Base-by-base conservation (phyloP, 2,888 invertebrate genomes). In the Synergus gifuensis region DNA sequence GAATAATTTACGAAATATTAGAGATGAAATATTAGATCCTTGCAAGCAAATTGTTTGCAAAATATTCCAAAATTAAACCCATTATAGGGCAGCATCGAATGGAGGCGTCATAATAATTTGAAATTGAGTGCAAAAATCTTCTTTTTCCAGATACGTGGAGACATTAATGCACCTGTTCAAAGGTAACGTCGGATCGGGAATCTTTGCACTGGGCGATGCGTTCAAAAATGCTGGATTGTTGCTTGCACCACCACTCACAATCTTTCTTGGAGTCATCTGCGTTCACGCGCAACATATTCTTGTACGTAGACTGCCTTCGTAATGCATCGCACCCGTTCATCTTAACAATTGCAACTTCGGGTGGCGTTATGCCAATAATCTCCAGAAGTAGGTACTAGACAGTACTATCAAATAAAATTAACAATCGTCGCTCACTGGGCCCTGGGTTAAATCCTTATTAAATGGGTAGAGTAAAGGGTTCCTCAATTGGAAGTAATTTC, bases 151-250 rank as follows among this genome's bases (percentile, higher is more conserved):
- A 84, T 98, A 97, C 91, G 87, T 95, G 86, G 97, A 98, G 92
- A 97, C 98, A 0, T 93, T 98, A 92, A 96, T 98, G 93, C 98
- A 99, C 92, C 93, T 99, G 81, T 95, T 99, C 90, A 98, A 98
- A 91, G 98, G 98, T 16, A 99, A 98, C 93, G 96, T 99, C 81
- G 99, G 99, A 46, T 98, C 98, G 0, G 99, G 99, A 0, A 95
- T 99, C 84, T 95, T 99, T 89, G 99, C 99, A 1, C 97, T 99
- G 96, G 99, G 99, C 9, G 96, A 97, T 90, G 99, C 98, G 0
- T 97, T 98, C 91, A 96, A 95, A 91, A 97, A 99, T 92, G 97
- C 98, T 28, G 99, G 99, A 9, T 93, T 99, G 1, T 90, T 97
- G 81, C 95, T 98, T 80, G 97, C 97, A 0, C 95, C 97, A 14